A percentile compares a stretch with the other conserved stretches of the same genome.
Evolutionary conservation across 2,888 invertebrate species (phyloP).

Genomic region (Deilephila porcellus): DNA sequence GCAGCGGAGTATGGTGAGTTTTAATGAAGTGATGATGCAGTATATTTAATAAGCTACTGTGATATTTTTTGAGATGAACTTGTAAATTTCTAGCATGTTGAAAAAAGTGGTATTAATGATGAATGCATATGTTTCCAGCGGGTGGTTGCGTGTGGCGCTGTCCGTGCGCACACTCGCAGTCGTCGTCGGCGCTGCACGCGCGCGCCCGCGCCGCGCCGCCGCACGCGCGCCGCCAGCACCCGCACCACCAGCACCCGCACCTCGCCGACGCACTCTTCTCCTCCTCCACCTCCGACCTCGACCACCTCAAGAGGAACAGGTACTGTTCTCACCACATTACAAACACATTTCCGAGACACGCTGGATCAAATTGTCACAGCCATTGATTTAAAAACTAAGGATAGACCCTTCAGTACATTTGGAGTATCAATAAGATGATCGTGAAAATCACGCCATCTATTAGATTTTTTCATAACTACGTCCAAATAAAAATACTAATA

Average conservation of each 20-base stretch:
- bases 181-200: constrained; percentile 43
- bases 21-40: background rate
- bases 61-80: no score
- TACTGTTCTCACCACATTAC: constrained; percentile 28
- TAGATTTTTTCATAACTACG: no score
- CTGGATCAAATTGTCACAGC: no score
- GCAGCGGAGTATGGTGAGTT: constrained; percentile 63
- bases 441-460: no score
- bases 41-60: no score
- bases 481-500: no score
- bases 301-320: constrained; percentile 67
- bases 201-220: constrained; percentile 48
- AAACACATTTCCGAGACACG: no score
- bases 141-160: constrained; percentile 46
- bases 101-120: no score
- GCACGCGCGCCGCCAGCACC: constrained; percentile 30
- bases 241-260: constrained; percentile 45
- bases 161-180: constrained; percentile 36
- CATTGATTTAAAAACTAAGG: no score
- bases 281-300: constrained; percentile 71
- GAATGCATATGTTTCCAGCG: constrained; percentile 23
- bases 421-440: no score
- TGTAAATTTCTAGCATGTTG: no score
- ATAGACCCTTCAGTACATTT: no score
- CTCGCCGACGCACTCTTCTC: constrained; percentile 59